Base-by-base conservation (phyloP, 2,113 vertebrate genomes). In the Beaufortia kweichowensis region DNA sequence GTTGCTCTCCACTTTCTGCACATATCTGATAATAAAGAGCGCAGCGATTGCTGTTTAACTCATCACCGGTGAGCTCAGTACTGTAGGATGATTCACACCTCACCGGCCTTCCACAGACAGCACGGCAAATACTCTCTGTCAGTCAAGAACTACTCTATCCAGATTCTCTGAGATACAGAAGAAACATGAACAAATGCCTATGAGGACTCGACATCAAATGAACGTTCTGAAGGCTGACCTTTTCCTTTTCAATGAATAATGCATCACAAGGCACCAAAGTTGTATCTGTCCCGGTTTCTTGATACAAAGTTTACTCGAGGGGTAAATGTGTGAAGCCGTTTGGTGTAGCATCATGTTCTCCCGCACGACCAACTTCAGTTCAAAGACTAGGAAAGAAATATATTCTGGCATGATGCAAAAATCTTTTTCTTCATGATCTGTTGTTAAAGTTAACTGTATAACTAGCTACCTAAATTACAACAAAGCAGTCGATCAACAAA, bases 1-100 rank as follows among this genome's bases (percentile, higher is more conserved):
- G 29, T 15, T 69, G 48, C 8, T n/a, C 19, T 69, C 23, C 23
- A 48, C 48, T 55, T 24, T 69, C 28, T 76, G 62, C 26, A 24
- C 43, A 15, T 28, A 59, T 23, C 62, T 76, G 48, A 76, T 66
- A 15, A 66, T 55, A 28, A 50, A 43, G 15, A 75, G 55, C 19
- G 56, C 53, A 29, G 48, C 53, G 12, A 31, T 35, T 23, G 43
- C n/a, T n/a, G n/a, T n/a, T n/a, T n/a, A n/a, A 66, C 14, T 66
- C 39, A 23, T n/a, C n/a, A n/a, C n/a, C 43, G 64, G 15, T 66
- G 64, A 46, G 19, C 17, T 29, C 8, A 9, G n/a, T n/a, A n/a
- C n/a, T n/a, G n/a, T n/a, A n/a, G n/a, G n/a, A n/a, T n/a, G n/a
- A n/a, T 50, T 28, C 19, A 24, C 24, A 4, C 24, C 43, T 67